These are phyloP conservation scores for Microplitis deprimator DNA, from an alignment of 2,888 invertebrate genomes.

Conservation along the genomic window DNA sequence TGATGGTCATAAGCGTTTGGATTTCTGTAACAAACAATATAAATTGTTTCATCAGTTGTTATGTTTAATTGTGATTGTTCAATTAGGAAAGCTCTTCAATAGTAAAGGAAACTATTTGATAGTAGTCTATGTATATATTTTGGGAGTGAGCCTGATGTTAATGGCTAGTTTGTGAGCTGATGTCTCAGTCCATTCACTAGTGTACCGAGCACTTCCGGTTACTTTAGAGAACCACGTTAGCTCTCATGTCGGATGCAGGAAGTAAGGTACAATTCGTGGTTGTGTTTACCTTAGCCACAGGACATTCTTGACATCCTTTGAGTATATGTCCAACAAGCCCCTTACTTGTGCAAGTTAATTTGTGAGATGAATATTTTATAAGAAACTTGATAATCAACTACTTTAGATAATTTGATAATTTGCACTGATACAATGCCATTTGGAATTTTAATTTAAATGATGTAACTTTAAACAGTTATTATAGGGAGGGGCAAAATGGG, in stretches of 20 bases:
- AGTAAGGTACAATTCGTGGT: constrained; percentile 51
- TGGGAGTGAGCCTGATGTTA: neutral
- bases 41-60: neutral
- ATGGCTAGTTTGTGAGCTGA: constrained; percentile 5
- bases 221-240: constrained; percentile 36
- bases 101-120: neutral
- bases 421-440: too few relatives aligned
- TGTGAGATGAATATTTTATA: neutral
- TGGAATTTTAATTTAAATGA: too few relatives aligned
- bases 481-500: too few relatives aligned
- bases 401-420: too few relatives aligned
- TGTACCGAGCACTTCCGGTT: constrained; percentile 29
- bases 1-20: constrained; percentile 83
- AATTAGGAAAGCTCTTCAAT: neutral
- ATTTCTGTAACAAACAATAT: constrained; percentile 76
- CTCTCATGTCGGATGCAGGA: constrained; percentile 40
- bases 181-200: constrained; percentile 1
- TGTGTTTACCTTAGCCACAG: constrained; percentile 55
- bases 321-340: constrained; percentile 51
- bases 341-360: neutral
- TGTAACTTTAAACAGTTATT: too few relatives aligned
- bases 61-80: neutral
- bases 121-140: neutral
- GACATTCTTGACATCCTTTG: constrained; percentile 54
- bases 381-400: neutral